Base-by-base conservation (phyloP, 1,140 invertebrate genomes). In the Trichonephila inaurata region DNA sequence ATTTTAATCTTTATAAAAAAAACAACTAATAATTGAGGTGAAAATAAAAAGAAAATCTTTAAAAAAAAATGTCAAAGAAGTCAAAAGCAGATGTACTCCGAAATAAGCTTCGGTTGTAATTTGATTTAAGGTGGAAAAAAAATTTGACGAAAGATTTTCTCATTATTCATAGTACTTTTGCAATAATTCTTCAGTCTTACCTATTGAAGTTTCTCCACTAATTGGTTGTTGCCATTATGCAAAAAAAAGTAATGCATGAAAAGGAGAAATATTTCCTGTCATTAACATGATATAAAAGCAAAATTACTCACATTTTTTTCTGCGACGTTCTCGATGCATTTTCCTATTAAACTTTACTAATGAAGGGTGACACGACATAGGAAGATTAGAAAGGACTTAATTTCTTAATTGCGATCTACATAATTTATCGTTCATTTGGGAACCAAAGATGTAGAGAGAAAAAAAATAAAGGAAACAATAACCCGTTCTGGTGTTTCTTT, bases 381-480 rank as follows among this genome's bases (percentile, higher is more conserved):
- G 28, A 51, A 77, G 88, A 69, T 89, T 89, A 89, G 66, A 89
- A 64, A 58, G 51, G 66, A 62, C 88, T 89, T 89, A 89, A 89
- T 89, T 89, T 89, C 88, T 89, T 89, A 89, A 89, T 89, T 89
- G 88, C 66, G 66, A 89, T 89, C 66, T 89, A 33, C 88, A 89
- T 89, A 89, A 89, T 89, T 89, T 72, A 89, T 89, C 44, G 44
- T 62, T 44, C 64, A 89, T 51, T 87, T 87, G 18, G 28, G 85
- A 24, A 83, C 51, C 10, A 33, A 33, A 40, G 72, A 77, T 18
- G 72, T 33, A 51, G 86, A 44, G 86, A 44, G 61, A 40, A 88
- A 64, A n/a, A 87, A 88, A 66, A 33, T 19, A 8, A 19, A 88
- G 14, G 86, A 58, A 64, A 64, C 60, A 88, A 88, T 88, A 88